Base-by-base conservation (phyloP, 2,113 vertebrate genomes). In the Mustela nigripes region DNA sequence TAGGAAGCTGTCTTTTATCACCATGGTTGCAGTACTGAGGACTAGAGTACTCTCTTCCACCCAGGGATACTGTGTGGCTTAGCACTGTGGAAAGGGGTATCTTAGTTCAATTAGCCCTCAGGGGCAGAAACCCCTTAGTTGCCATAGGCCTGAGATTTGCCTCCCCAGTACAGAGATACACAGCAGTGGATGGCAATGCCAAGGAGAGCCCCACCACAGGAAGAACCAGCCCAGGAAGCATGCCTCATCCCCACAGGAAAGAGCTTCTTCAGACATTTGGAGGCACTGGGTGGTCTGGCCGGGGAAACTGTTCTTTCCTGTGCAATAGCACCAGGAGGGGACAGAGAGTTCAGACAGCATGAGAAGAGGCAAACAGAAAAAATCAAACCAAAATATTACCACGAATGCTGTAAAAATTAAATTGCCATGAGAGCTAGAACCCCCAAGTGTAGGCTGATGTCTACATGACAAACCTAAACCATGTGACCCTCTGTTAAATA, bases 191-290 rank as follows among this genome's bases (percentile, higher is more conserved):
- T 39, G 42, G 86, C 16, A 5, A 14, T 24, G 33, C 26, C 11
- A 6, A 16, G 19, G 9, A 14, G 53, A 31, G 10, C 19, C 58
- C 39, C 22, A 36, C 7, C 36, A 36, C 3, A 26, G 8, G 10
- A 28, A 48, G 28, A 88, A 36, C 22, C 36, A 18, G 24, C 16
- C n/a, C 28, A 10, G 11, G 16, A 88, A 36, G 7, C 31, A 7
- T 1, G 11, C 0, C 9, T 79, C 3, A 21, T 31, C 10, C 39
- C 4, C 39, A 48, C 12, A 1, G 2, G 12, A 48, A 24, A 62
- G 63, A 60, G 26, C 18, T 62, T 19, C n/a, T 67, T 33, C 60
- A 42, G 7, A 39, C 22, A 53, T 8, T 4, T 2, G 36, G 18
- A 42, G 50, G 42, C 9, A 33, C 78, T 42, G 58, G 42, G 11